Base-by-base conservation (phyloP, 2,797 vertebrate species). In the Melanotaenia boesemani region DNA sequence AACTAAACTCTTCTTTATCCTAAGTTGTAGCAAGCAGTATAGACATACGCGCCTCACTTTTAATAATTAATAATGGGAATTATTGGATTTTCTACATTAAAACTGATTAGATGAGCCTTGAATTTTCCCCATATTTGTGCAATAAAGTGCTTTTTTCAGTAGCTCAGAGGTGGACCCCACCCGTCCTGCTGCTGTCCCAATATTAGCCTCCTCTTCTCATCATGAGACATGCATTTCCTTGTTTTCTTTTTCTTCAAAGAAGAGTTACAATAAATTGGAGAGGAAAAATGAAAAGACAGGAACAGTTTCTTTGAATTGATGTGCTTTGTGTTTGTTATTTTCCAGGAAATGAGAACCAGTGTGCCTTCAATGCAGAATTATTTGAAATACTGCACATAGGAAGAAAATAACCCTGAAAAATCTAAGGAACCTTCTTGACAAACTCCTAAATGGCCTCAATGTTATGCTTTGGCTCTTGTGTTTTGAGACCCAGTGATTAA, bases 401-500 rank as follows among this genome's bases (percentile, higher is more conserved):
- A 80, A 84, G 7, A 74, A 82, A 85, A 77, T 71, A 86, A 81
- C 80, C 77, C 58, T 58, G 32, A 83, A 75, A 77, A 74, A 76
- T 67, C 68, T 30, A 67, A 63, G 64, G 76, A 85, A 73, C 52
- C 60, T 72, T 84, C 72, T 78, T 18, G n/a, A 72, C 83, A 87
- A 89, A 86, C 64, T 20, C 78, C 28, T 88, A 86, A 92, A 91
- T 84, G 84, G 78, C 70, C 80, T 75, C 74, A 80, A 79, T 86
- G 81, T 92, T 84, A 85, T 82, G 75, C 82, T 88, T 83, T 79
- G 77, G 73, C 79, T 82, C 6, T 68, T 65, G 81, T 91, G 83
- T 87, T 91, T 84, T 85, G 71, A 84, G 75, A 79, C 75, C 71
- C 75, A 70, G 87, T 91, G 93, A 94, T 94, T 94, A 93, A 90